These are phyloP conservation scores for Carollia perspicillata DNA, from an alignment of 2,113 vertebrate species.

Conservation along the genomic window DNA sequence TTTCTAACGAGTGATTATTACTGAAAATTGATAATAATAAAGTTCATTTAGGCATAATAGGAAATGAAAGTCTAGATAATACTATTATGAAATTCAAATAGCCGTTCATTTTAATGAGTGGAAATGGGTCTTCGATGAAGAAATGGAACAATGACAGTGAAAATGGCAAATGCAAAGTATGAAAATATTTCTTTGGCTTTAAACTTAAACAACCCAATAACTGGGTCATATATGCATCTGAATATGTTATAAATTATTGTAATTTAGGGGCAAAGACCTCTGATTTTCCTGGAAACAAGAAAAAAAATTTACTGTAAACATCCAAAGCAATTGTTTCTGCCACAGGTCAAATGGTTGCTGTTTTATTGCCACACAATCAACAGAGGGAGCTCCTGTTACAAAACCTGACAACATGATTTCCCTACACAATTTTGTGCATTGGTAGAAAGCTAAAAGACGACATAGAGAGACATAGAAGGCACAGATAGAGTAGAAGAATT, in stretches of 20 bases:
- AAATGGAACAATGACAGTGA: conserved; percentile 19
- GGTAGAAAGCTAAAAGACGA: background rate
- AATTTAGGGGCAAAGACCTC: conserved; percentile 11
- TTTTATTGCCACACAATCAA: conserved; percentile 44
- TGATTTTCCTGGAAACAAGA: conserved; percentile 4
- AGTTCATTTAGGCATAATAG: conserved; percentile 17
- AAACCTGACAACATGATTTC: conserved; percentile 22
- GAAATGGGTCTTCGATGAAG: conserved; percentile 34
- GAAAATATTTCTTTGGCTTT: conserved; percentile 47
- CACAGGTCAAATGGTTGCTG: background rate
- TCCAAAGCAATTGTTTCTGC: background rate
- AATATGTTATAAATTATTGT: conserved; percentile 10
- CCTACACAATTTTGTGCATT: background rate
- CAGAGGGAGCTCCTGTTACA: conserved; percentile 57
- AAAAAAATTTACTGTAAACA: background rate
- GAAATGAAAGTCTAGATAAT: conserved; percentile 10
- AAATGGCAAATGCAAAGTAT: background rate
- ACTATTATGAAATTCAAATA: conserved; percentile 46
- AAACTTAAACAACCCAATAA: background rate
- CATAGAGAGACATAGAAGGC: background rate
- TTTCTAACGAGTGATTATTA: background rate
- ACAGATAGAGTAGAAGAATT: background rate
- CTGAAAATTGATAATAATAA: conserved; percentile 21
- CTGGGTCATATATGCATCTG: background rate
- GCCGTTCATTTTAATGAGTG: background rate